Conservation (phyloP, 2,888 invertebrate species). For the Heliconius ismenius region DNA sequence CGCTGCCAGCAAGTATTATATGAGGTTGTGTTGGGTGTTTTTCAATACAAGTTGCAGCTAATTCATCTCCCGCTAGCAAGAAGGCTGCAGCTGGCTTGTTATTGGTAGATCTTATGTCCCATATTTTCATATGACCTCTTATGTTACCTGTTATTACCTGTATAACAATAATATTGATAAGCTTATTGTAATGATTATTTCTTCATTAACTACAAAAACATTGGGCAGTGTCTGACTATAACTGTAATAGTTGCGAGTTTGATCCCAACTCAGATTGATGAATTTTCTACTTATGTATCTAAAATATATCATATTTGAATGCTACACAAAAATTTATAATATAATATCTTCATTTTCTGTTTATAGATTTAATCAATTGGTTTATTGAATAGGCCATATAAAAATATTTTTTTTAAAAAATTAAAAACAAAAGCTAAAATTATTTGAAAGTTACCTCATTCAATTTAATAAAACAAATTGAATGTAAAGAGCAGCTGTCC, state of each 20-base stretch:
- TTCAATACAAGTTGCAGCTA: constrained; percentile 88
- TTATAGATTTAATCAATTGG: too few relatives aligned
- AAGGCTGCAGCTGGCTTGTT: constrained; percentile 86
- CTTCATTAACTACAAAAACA: too few relatives aligned
- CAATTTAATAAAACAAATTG: constrained; percentile 87
- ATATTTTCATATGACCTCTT: constrained; percentile 94
- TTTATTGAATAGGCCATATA: too few relatives aligned
- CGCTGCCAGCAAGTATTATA: constrained; percentile 90
- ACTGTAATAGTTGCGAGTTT: too few relatives aligned
- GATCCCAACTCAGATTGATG: too few relatives aligned
- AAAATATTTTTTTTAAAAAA: neutral
- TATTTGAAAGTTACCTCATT: constrained; percentile 69
- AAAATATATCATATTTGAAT: too few relatives aligned
- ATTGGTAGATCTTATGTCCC: constrained; percentile 87
- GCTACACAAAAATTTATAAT: too few relatives aligned
- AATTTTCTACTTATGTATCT: too few relatives aligned
- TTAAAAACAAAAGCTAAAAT: neutral
- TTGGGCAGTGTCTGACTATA: too few relatives aligned
- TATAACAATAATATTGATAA: neutral
- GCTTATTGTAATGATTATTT: neutral
- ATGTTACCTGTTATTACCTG: constrained; percentile 91
- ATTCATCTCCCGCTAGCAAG: constrained; percentile 87
- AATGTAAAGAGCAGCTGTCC: constrained; percentile 91
- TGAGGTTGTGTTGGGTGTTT: constrained; percentile 95
- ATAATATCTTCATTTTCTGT: too few relatives aligned